A percentile compares a stretch with the other conserved stretches of the same genome.
Evolutionary conservation across 2,797 vertebrate genomes (phyloP).

Genomic region (Momotus momota): DNA sequence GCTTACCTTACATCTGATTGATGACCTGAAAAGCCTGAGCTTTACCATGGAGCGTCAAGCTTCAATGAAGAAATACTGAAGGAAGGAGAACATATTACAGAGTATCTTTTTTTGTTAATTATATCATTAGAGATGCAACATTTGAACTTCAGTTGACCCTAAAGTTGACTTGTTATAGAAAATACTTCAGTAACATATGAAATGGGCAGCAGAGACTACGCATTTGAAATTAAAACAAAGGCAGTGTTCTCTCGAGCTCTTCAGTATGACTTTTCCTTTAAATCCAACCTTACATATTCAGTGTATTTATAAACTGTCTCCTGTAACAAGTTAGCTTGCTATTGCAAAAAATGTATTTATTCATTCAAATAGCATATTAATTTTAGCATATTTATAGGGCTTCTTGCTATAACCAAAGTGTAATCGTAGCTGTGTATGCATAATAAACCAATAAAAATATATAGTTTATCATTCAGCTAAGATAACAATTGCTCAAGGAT

Average conservation of each 20-base stretch:
- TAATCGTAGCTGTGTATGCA: slow-evolving; percentile 28
- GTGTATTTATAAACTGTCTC: background rate
- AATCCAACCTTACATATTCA: background rate
- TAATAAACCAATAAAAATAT: slow-evolving; percentile 46
- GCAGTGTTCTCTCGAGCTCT: background rate
- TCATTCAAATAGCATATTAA: slow-evolving; percentile 42
- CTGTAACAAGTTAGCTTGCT: background rate
- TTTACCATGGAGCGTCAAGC: background rate
- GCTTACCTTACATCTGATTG: background rate
- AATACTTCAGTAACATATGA: background rate
- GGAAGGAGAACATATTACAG: background rate
- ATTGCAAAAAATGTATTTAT: slow-evolving; percentile 1
- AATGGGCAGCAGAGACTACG: background rate
- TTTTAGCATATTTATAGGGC: slow-evolving; percentile 29
- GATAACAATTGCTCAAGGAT: slow-evolving; percentile 14
- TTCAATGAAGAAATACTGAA: background rate
- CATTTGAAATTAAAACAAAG: background rate
- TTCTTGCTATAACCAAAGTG: background rate
- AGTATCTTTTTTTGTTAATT: background rate
- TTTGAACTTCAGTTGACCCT: background rate
- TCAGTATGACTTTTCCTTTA: background rate
- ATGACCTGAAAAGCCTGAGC: background rate
- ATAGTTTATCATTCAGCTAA: background rate
- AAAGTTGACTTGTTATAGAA: background rate
- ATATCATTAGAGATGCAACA: background rate